Conservation (phyloP, 2,888 invertebrate species). For the Caenorhabditis sp. region DNA sequence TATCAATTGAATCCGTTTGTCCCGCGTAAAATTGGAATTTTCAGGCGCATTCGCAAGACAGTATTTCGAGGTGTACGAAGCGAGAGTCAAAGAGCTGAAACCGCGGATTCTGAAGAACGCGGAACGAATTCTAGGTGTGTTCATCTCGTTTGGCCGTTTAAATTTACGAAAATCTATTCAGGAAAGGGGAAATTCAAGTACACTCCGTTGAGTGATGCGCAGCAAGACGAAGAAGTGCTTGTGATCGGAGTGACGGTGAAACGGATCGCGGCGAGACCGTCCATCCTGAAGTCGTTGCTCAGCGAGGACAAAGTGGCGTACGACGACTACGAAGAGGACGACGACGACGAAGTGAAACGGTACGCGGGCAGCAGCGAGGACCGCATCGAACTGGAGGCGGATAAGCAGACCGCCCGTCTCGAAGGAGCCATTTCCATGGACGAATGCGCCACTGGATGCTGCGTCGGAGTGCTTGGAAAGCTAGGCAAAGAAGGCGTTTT, state of each 20-base stretch:
- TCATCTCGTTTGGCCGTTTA: background rate
- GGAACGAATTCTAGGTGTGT: conserved; percentile 44
- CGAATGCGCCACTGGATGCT: conserved; percentile 64
- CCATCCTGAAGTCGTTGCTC: conserved; percentile 58
- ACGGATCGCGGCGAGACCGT: conserved; percentile 57
- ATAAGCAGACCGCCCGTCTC: conserved; percentile 52
- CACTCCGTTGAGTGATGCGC: conserved; percentile 41
- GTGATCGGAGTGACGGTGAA: conserved; percentile 67
- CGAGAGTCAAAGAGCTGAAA: conserved; percentile 51
- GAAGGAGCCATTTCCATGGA: conserved; percentile 59
- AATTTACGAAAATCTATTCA: conserved; percentile 7
- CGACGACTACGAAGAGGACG: conserved; percentile 60
- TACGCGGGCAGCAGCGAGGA: conserved; percentile 55
- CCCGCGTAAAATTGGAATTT: background rate
- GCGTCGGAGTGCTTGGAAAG: conserved; percentile 57
- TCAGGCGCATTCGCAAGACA: conserved; percentile 57
- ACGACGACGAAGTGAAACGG: conserved; percentile 32
- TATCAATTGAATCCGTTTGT: background rate
- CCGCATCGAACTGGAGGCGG: conserved; percentile 61
- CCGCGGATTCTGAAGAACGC: conserved; percentile 54
- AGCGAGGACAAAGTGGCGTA: conserved; percentile 56
- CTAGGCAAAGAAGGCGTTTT: conserved; percentile 55
- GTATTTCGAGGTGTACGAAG: conserved; percentile 59
- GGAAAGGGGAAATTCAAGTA: conserved; percentile 48
- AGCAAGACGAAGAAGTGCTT: conserved; percentile 48